Evolutionary conservation across 2,797 vertebrate species (phyloP).

Genomic region (Sebastes hubbsi): DNA sequence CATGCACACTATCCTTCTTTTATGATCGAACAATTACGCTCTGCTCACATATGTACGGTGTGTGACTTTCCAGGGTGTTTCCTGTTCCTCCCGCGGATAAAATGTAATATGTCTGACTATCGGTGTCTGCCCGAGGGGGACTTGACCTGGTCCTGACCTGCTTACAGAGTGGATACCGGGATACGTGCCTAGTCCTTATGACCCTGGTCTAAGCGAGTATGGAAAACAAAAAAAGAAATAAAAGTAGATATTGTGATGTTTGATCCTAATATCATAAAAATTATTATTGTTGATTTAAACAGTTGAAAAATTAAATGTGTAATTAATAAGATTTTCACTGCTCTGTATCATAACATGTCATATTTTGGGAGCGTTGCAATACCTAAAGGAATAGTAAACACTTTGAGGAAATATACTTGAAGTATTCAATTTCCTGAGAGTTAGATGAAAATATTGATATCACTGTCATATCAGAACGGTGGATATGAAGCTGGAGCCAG

Average conservation of each 20-base stretch:
- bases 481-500: background rate
- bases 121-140: background rate
- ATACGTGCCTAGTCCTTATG: background rate
- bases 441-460: background rate
- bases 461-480: background rate
- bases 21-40: background rate
- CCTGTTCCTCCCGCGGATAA: background rate
- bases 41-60: background rate
- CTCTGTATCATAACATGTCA: background rate
- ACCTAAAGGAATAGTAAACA: background rate
- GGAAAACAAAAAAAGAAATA: background rate
- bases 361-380: background rate
- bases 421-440: background rate
- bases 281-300: background rate
- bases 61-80: background rate
- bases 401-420: background rate
- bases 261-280: background rate
- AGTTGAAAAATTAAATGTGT: background rate
- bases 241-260: background rate
- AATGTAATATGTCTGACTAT: background rate
- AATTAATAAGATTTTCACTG: background rate
- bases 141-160: background rate
- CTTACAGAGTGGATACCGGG: background rate
- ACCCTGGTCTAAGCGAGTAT: background rate
- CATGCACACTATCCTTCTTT: background rate